A percentile compares a stretch with the other conserved stretches of the same genome.
Conservation (phyloP, 2,888 invertebrate species). For the Pharmacophagus antenor region DNA sequence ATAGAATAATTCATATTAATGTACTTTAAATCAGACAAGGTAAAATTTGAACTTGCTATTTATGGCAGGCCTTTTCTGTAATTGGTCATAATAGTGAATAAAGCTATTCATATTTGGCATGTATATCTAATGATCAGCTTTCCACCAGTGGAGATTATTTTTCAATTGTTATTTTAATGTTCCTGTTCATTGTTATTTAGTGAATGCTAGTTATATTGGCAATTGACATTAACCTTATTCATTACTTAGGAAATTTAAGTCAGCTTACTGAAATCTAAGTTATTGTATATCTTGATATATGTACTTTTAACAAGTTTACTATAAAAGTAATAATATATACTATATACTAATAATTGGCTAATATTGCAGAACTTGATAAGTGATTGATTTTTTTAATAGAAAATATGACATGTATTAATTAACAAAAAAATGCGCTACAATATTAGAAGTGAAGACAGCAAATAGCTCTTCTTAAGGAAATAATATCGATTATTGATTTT, state of each 20-base stretch:
- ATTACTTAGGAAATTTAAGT: conserved; percentile 4
- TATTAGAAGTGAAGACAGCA: conserved; percentile 3
- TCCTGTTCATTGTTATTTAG: conserved; percentile 21
- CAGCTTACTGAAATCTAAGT: neutral
- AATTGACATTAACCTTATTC: conserved; percentile 3
- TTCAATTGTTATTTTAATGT: conserved; percentile 13
- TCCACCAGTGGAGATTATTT: conserved; percentile 19
- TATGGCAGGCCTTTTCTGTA: neutral
- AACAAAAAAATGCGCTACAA: conserved; percentile 18
- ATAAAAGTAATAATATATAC: conserved; percentile 1
- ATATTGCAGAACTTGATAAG: too few species aligned
- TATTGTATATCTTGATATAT: neutral
- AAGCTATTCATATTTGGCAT: neutral
- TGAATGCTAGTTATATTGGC: conserved; percentile 12
- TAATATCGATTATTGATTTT: conserved; percentile 10
- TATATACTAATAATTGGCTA: neutral
- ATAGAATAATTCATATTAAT: too few species aligned
- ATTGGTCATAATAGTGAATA: too few species aligned
- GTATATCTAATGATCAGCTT: conserved; percentile 1
- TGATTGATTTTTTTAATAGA: neutral
- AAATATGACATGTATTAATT: conserved; percentile 2
- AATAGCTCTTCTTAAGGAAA: neutral
- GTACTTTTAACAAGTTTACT: neutral
- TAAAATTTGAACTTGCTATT: too few species aligned
- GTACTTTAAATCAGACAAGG: too few species aligned